Evolutionary conservation across 2,113 vertebrate species (phyloP).

Genomic region (Xenopus tropicalis): UCB_Xtro_10.0 CM004447.2:142295501-142296000

Average conservation of each 20-base stretch:
- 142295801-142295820: too few species aligned
- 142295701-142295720: slow-evolving; percentile 55
- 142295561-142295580: slow-evolving; percentile 55
- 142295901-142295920: too few species aligned
- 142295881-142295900: too few species aligned
- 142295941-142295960: too few species aligned
- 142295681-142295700: slow-evolving; percentile 48
- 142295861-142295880: too few species aligned
- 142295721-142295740: slow-evolving; percentile 53
- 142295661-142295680: slow-evolving; percentile 59
- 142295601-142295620: slow-evolving; percentile 57
- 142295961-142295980: too few species aligned
- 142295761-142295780: slow-evolving; percentile 18
- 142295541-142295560: slow-evolving; percentile 61
- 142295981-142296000: too few species aligned
- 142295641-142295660: slow-evolving; percentile 59
- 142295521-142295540: slow-evolving; percentile 61
- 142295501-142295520: slow-evolving; percentile 65
- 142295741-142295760: slow-evolving; percentile 52
- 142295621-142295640: slow-evolving; percentile 73
- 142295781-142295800: too few species aligned
- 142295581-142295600: slow-evolving; percentile 66
- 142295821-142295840: too few species aligned
- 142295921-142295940: too few species aligned
- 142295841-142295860: too few species aligned